Evolutionary conservation across 1,140 invertebrate species (phyloP).

Genomic region (Brachionus sp.): DNA sequence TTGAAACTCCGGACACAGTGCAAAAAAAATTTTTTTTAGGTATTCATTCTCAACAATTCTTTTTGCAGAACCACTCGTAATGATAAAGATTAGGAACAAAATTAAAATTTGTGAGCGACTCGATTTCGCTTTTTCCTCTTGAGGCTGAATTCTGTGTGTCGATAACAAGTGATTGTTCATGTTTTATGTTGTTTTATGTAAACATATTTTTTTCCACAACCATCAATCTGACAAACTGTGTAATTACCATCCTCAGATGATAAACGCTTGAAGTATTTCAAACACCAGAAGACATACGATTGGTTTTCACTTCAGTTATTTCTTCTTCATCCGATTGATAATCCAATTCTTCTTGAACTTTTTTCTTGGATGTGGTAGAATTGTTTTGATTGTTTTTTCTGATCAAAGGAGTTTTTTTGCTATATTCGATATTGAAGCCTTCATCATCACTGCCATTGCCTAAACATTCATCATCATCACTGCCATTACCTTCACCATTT

Average conservation of each 20-base stretch:
- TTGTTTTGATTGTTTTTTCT: too few species aligned
- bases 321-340: too few species aligned
- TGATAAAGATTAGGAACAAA: background rate
- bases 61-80: background rate
- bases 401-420: too few species aligned
- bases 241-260: too few species aligned
- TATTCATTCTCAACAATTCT: background rate
- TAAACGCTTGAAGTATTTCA: too few species aligned
- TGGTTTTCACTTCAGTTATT: too few species aligned
- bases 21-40: background rate
- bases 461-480: conserved; percentile 75
- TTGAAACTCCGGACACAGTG: background rate
- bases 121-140: background rate
- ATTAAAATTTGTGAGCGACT: background rate
- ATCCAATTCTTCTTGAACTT: too few species aligned
- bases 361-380: too few species aligned
- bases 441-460: conserved; percentile 66
- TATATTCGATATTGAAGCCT: too few species aligned
- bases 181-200: background rate
- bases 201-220: background rate
- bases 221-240: background rate
- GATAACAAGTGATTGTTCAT: background rate
- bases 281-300: too few species aligned
- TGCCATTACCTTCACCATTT: conserved; percentile 75
- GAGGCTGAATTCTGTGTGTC: background rate